Evolutionary conservation across 2,888 invertebrate genomes (phyloP).

Genomic region (Cheiracanthium punctorium): DNA sequence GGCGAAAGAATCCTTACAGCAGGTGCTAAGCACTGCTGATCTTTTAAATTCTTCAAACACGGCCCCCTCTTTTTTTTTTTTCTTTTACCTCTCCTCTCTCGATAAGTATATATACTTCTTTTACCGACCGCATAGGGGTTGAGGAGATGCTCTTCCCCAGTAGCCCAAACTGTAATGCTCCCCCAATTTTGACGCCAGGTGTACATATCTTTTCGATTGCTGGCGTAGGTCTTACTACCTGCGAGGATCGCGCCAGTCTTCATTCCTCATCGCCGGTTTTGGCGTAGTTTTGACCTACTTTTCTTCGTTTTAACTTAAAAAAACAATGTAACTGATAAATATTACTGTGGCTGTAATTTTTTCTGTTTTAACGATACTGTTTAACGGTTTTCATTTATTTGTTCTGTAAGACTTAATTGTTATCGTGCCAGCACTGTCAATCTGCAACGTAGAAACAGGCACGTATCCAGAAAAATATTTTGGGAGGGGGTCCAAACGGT

Average conservation of each 20-base stretch:
- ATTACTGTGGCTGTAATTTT: too few relatives aligned
- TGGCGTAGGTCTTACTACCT: background rate
- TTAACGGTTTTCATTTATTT: too few relatives aligned
- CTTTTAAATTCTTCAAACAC: slow-evolving; percentile 59
- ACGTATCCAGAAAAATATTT: too few relatives aligned
- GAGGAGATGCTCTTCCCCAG: background rate
- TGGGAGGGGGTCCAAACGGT: too few relatives aligned
- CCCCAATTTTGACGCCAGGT: slow-evolving; percentile 65
- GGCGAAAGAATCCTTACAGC: slow-evolving; percentile 51
- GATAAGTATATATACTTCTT: slow-evolving; percentile 34
- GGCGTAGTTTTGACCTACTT: background rate
- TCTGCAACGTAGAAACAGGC: too few relatives aligned
- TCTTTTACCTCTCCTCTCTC: too few relatives aligned
- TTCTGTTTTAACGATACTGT: too few relatives aligned
- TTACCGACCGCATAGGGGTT: slow-evolving; percentile 45
- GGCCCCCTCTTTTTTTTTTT: background rate
- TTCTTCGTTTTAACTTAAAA: too few relatives aligned
- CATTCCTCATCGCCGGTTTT: background rate
- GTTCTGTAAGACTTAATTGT: too few relatives aligned
- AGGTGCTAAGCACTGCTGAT: slow-evolving; percentile 64
- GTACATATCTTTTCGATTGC: slow-evolving; percentile 40
- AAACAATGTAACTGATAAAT: too few relatives aligned
- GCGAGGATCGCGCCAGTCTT: background rate
- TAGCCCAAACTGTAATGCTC: background rate
- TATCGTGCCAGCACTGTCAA: too few relatives aligned